phyloP scores from a whole-genome alignment of 2,113 vertebrate species.

The Heptranchias perlo region DNA sequence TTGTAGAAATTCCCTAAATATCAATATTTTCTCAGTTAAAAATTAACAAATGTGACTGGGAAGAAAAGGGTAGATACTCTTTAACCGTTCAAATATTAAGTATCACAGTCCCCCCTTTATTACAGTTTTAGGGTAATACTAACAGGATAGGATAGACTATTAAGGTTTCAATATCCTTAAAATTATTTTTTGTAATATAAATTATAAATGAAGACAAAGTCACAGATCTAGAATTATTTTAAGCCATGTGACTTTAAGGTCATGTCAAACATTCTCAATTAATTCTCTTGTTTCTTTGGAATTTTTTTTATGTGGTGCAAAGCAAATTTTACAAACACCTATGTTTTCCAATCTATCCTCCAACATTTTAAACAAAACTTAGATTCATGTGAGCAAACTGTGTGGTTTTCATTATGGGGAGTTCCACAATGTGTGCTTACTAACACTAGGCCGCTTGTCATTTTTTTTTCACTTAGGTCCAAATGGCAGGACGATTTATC shows the following conservation, averaged over 20 bases:
- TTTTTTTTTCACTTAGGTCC: constrained; percentile 56
- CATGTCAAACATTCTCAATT: neutral
- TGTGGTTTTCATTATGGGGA: neutral
- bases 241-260: neutral
- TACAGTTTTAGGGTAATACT: neutral
- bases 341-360: neutral
- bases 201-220: neutral
- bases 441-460: neutral
- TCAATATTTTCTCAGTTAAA: neutral
- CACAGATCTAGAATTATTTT: neutral
- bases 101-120: neutral
- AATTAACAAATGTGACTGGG: neutral
- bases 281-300: neutral
- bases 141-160: neutral
- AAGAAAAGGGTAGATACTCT: neutral
- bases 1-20: neutral
- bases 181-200: neutral
- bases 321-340: neutral
- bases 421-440: neutral
- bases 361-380: neutral
- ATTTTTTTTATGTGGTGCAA: neutral
- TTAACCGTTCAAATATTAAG: neutral
- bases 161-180: neutral
- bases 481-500: constrained; percentile 67
- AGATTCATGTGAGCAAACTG: neutral